These are phyloP conservation scores for Plutomurus gul DNA, from an alignment of 1,140 invertebrate genomes.

Conservation along the genomic window DNA sequence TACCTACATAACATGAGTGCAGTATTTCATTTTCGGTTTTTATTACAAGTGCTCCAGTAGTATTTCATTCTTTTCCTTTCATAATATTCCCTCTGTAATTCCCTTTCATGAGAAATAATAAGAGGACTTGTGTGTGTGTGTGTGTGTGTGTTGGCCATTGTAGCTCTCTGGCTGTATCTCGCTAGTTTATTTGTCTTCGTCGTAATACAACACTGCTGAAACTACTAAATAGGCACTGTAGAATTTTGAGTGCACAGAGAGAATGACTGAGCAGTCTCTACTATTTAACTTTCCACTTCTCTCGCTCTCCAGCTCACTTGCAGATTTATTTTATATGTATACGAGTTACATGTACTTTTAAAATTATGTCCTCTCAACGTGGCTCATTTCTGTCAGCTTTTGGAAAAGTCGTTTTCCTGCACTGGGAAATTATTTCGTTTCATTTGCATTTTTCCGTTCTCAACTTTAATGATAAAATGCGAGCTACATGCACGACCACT, in stretches of 20 bases:
- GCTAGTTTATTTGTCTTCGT: not conserved
- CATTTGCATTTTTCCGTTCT: conserved; percentile 28
- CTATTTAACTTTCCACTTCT: no score
- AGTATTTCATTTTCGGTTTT: conserved; percentile 33
- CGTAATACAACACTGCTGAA: not conserved
- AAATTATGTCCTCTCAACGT: not conserved
- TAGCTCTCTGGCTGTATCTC: not conserved
- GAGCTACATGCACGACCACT: not conserved
- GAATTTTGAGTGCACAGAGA: no score
- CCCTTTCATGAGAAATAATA: not conserved
- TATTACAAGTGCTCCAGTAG: not conserved
- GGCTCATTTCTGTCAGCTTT: not conserved
- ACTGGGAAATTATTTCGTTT: conserved; percentile 24
- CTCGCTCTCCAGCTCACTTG: not conserved
- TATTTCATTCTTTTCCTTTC: not conserved
- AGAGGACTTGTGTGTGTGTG: not conserved
- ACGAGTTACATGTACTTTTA: not conserved
- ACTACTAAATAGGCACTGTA: no score
- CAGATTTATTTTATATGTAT: not conserved
- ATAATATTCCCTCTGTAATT: not conserved
- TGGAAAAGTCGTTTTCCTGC: not conserved
- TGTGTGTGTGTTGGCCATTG: not conserved
- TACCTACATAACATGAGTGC: conserved; percentile 19
- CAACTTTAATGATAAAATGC: conserved; percentile 4
- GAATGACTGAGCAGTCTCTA: no score